Evolutionary conservation across 2,113 vertebrate genomes (phyloP), one percentile per base, ranked within the genome.

Genomic region (Panthera leo): DNA sequence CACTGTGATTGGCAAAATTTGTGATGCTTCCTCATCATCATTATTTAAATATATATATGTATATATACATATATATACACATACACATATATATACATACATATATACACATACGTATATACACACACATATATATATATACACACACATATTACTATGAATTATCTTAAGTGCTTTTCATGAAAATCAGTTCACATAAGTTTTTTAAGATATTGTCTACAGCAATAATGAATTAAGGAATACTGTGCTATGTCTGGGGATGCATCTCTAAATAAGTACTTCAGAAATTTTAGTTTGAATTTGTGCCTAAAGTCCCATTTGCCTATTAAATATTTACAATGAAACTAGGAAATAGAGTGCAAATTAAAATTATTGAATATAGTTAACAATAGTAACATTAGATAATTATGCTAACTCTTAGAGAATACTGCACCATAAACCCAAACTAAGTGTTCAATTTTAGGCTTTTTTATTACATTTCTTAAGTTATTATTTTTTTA

Each of bases 11-110:
- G 21, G 61, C 5, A 86, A 85, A 73, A 92, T n/a, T 15, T 79
- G 1, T 21, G 67, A 34, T 97, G 55, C 36, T 71, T 97, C 86
- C 11, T 97, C 96, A 97, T 78, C 31, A 82, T 42, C 15, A 29
- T 61, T 88, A 91, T 96, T 91, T 79, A 45, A 29, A 76, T 96
- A 14, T 61, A 61, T 5, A 18, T 55, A 19, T 15, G 1, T 53
- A 71, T 95, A 53, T 70, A 95, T 92, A 23, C 8, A 88, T 75
- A n/a, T 48, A 89, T 21, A 45, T 9, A 45, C 45, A 45, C 8
- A 45, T 9, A 45, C 45, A 45, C 4, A 53, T 53, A 53, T 19
- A 58, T 58, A 68, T 96, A 58, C 70, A 95, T 93, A 27, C 11
- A 88, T 75, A n/a, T 53, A 89, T 21, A 45, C 45, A 45, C 45